These are phyloP conservation scores for Sparus aurata DNA, from an alignment of 2,797 vertebrate species.

Conservation along the genomic window DNA sequence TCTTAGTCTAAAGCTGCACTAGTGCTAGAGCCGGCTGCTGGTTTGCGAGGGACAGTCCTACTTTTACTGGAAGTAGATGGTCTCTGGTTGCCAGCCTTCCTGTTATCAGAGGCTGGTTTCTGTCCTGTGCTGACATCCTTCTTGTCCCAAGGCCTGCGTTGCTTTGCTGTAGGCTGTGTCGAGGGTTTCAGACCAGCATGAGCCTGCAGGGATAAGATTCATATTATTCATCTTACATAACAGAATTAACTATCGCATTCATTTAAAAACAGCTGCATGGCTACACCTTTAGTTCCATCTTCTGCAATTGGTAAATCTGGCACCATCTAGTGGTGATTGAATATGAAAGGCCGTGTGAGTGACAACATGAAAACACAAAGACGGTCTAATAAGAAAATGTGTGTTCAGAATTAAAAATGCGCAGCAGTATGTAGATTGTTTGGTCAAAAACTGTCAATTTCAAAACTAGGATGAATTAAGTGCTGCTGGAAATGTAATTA, in stretches of 20 bases:
- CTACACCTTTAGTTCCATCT: slow-evolving; percentile 33
- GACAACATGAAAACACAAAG: background rate
- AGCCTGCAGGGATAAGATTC: slow-evolving; percentile 77
- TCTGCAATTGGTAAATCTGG: slow-evolving; percentile 75
- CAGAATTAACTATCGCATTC: slow-evolving; percentile 61
- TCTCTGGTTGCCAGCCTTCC: slow-evolving; percentile 67
- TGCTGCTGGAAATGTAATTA: background rate
- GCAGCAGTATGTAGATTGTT: background rate
- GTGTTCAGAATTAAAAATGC: slow-evolving; percentile 9
- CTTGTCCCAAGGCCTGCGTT: slow-evolving; percentile 56
- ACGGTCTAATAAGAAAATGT: background rate
- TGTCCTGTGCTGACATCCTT: slow-evolving; percentile 51
- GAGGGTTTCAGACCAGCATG: slow-evolving; percentile 68
- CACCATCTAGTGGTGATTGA: slow-evolving; percentile 86
- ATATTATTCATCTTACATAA: slow-evolving; percentile 71
- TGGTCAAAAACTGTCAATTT: background rate
- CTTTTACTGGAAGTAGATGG: slow-evolving; percentile 56
- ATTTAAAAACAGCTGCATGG: slow-evolving; percentile 58
- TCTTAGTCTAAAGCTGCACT: slow-evolving; percentile 63
- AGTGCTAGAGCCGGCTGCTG: slow-evolving; percentile 56
- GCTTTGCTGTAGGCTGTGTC: slow-evolving; percentile 70
- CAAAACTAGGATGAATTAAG: background rate
- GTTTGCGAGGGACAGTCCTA: slow-evolving; percentile 67
- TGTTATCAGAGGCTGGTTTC: slow-evolving; percentile 57
- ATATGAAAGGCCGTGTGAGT: background rate